These are phyloP conservation scores for Ia io DNA, from an alignment of 2,113 vertebrate species.

Conservation along the genomic window DNA sequence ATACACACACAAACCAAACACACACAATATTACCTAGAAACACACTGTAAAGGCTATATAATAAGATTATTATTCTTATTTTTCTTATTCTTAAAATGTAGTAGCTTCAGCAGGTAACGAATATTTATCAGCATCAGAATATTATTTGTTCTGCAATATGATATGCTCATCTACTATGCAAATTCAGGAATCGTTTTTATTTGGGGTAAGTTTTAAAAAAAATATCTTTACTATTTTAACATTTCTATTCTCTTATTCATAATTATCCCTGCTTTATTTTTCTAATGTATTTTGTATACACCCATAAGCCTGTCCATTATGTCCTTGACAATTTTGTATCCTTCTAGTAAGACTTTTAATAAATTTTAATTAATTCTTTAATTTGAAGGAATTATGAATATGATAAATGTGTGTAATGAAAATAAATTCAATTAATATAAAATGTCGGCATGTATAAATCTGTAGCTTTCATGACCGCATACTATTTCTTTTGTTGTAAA, in stretches of 20 bases:
- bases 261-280: no score
- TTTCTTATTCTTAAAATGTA: not conserved
- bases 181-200: not conserved
- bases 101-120: not conserved
- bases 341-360: not conserved
- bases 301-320: no score
- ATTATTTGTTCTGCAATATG: no score
- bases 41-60: accelerated
- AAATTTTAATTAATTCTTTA: not conserved
- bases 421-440: not conserved
- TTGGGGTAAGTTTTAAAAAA: not conserved
- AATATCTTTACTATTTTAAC: not conserved
- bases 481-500: not conserved
- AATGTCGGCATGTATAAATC: not conserved
- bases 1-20: not conserved
- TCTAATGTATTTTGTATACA: not conserved
- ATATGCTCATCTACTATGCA: accelerated
- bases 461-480: not conserved
- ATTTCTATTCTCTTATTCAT: not conserved
- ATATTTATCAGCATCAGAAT: no score
- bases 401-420: not conserved
- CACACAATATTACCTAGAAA: not conserved
- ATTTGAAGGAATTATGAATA: not conserved
- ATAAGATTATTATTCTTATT: not conserved
- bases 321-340: not conserved